Evolutionary conservation across 1,140 invertebrate genomes (phyloP), one percentile per base, ranked within the genome.

Genomic region (Macrosteles quadrilineatus): DNA sequence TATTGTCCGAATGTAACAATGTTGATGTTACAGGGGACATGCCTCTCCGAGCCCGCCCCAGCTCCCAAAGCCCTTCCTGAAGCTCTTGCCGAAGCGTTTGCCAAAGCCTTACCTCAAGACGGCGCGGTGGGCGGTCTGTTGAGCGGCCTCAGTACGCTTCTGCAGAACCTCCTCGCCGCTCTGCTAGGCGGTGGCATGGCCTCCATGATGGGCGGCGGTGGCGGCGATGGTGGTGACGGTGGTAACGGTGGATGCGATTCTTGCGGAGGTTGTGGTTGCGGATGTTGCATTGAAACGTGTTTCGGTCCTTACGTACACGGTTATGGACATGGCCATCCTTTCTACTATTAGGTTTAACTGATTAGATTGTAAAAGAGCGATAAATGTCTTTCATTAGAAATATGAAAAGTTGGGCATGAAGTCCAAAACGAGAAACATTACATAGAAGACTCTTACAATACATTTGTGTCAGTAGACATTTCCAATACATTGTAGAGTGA

Each of bases 131-230:
- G 47, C 17, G 47, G n/a, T n/a, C 21, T 50, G 47, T 50, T 50
- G 47, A 50, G 47, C 21, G 47, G 47, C 21, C 47, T 50, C 6
- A 50, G 47, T n/a, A 50, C 47, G 17, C 47, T 50, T n/a, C 47
- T 50, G 47, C 47, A 50, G 47, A 50, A 50, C 47, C 47, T 50
- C 17, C 47, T 50, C 17, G 47, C 47, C 47, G 17, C 47, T 50
- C 47, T 50, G 47, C 47, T 50, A 50, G 47, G 47, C n/a, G 47
- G 47, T 6, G 47, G 47, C 47, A 50, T 50, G 47, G 47, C 47
- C n/a, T 6, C 47, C 47, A 50, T 50, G 47, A 50, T 50, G 47
- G 47, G 47, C 47, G 47, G 47, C 21, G 47, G 6, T 50, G 47
- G 47, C n/a, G 47, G 47, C n/a, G 47, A 50, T n/a, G 21, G 47